Base-by-base conservation (phyloP, 2,113 vertebrate genomes). In the Blennius ocellaris region DNA sequence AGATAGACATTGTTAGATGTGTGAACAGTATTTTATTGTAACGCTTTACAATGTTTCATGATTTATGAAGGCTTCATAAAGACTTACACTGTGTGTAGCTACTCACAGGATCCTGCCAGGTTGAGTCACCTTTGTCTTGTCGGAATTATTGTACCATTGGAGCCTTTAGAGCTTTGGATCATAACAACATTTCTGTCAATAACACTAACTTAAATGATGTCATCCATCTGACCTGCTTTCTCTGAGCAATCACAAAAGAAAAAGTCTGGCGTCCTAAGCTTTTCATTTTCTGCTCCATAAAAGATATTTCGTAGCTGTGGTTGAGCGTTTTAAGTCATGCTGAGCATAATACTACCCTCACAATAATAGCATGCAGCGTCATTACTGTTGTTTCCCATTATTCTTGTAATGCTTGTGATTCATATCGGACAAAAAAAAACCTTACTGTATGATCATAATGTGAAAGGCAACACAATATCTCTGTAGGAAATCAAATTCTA, bases 201-300 rank as follows among this genome's bases (percentile, higher is more conserved):
- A 81, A 72, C 58, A 58, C 71, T 51, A 68, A 75, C 77, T 81
- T 69, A 44, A 50, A 48, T 60, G 73, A 64, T 76, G 80, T 82
- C 74, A 81, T 83, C 85, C 78, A 82, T 63, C 83, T 86, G 84
- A 89, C 69, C 88, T 55, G 61, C 43, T 57, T 81, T 54, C 68
- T 82, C 49, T 73, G 58, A 80, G 53, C 76, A 78, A 69, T 76
- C 81, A 80, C 56, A 57, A 71, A 11, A 49, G 4, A 1, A 41
- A 45, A 66, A 75, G 53, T 41, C 36, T 14, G 39, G 8, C 37
- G 43, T 51, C 41, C 59, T 53, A 54, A 57, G 41, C 40, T 49
- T 69, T 70, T 71, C 47, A 12, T 71, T 58, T 58, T 59, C 38
- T 38, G 7, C 44, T 69, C n/a, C 11, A 36, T 21, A 12, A 11